Evolutionary conservation across 92 coral and sea anemone species (phyloP).

Genomic region (Epizoanthus ramosus): DNA sequence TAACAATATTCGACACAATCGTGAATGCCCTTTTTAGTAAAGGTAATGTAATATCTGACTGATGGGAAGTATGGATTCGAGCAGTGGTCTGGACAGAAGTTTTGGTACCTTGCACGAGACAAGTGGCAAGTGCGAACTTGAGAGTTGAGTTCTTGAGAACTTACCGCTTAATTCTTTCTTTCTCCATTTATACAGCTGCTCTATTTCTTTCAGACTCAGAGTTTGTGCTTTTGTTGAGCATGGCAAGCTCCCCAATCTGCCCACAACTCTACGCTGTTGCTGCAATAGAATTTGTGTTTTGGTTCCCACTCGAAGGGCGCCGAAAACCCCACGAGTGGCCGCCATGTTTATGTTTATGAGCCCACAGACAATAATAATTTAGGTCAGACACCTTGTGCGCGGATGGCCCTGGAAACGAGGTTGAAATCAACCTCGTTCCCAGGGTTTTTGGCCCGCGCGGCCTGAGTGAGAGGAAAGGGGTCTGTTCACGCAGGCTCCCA

Average conservation of each 20-base stretch:
- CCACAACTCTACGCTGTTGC: background rate
- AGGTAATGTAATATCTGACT: too few relatives aligned
- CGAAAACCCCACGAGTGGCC: slow-evolving; percentile 11
- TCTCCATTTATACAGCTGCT: background rate
- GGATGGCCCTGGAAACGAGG: too few relatives aligned
- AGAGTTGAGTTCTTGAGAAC: background rate
- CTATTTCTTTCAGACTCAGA: slow-evolving; percentile 5
- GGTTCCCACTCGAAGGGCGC: slow-evolving; percentile 3
- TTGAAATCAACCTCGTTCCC: too few relatives aligned
- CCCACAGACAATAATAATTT: slow-evolving; percentile 39
- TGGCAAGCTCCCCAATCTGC: background rate
- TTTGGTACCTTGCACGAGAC: too few relatives aligned
- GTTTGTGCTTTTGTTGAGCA: slow-evolving; percentile 25
- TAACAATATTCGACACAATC: too few relatives aligned
- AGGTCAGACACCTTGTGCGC: background rate
- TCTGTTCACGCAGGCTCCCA: too few relatives aligned
- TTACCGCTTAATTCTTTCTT: slow-evolving; percentile 27
- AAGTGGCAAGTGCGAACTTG: too few relatives aligned
- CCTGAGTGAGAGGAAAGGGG: too few relatives aligned
- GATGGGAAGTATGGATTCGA: too few relatives aligned
- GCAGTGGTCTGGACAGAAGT: too few relatives aligned
- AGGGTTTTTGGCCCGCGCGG: too few relatives aligned
- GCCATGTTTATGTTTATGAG: slow-evolving; percentile 32
- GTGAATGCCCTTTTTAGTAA: too few relatives aligned
- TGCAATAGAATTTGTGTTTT: slow-evolving; percentile 8